phyloP scores from a whole-genome alignment of 2,113 vertebrate genomes.

The Columba janthina region DNA sequence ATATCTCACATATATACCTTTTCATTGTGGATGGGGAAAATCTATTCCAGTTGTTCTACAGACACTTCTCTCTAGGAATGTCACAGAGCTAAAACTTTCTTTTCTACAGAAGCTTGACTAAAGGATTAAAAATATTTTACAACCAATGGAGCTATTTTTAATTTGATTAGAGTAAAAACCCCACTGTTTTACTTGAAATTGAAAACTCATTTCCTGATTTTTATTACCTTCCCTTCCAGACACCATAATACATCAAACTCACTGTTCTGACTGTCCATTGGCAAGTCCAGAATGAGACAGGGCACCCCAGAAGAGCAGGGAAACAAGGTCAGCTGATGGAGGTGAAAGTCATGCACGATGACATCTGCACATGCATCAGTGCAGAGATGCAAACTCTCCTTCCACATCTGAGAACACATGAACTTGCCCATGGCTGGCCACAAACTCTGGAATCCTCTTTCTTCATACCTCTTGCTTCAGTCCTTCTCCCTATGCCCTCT shows the following conservation, averaged over 20 bases:
- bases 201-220: neutral
- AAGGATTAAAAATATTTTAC: neutral
- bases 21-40: neutral
- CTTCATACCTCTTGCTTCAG: neutral
- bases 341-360: neutral
- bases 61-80: neutral
- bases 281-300: neutral
- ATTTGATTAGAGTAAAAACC: neutral
- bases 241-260: neutral
- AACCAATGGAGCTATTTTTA: neutral
- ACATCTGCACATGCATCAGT: neutral
- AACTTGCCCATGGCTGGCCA: neutral
- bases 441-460: neutral
- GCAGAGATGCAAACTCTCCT: neutral
- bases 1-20: neutral
- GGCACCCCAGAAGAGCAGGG: neutral
- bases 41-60: neutral
- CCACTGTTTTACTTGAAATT: neutral
- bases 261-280: neutral
- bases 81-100: neutral
- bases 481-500: neutral
- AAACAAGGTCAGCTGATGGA: neutral
- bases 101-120: neutral
- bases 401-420: neutral
- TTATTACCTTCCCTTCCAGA: neutral